Evolutionary conservation across 2,113 vertebrate species (phyloP).

Genomic region (Hippopotamus amphibius): DNA sequence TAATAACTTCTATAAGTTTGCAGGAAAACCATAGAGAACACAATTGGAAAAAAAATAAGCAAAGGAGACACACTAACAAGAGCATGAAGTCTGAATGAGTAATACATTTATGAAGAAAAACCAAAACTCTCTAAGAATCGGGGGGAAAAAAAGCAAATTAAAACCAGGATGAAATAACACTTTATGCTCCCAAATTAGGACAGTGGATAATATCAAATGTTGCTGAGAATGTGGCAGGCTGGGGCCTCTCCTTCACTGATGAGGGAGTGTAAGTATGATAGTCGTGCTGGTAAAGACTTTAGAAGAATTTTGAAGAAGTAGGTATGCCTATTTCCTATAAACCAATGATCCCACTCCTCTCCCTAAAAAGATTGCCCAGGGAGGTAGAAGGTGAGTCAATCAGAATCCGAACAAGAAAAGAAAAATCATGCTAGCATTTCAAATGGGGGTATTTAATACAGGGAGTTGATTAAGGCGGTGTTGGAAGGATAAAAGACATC

Average conservation of each 20-base stretch:
- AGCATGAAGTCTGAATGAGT: not conserved
- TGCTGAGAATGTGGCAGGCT: not conserved
- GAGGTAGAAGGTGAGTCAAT: not conserved
- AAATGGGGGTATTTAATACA: not conserved
- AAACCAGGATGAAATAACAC: not conserved
- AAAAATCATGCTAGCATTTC: not conserved
- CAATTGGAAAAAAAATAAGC: not conserved
- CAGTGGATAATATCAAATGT: not conserved
- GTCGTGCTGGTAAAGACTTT: not conserved
- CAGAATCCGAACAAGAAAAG: not conserved
- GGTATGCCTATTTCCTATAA: not conserved
- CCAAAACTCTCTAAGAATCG: not conserved
- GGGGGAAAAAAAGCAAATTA: not conserved
- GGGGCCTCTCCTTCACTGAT: not conserved
- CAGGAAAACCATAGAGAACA: not conserved
- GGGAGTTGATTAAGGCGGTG: not conserved
- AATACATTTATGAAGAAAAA: not conserved
- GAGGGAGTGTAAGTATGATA: not conserved
- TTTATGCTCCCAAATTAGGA: not conserved
- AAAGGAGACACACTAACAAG: not conserved
- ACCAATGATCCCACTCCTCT: not conserved
- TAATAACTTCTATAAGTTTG: not conserved
- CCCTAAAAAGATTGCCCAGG: not conserved
- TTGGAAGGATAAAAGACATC: not conserved
- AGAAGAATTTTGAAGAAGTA: not conserved